Conservation (phyloP, 2,888 invertebrate genomes). For the Drosophila cognata region DNA sequence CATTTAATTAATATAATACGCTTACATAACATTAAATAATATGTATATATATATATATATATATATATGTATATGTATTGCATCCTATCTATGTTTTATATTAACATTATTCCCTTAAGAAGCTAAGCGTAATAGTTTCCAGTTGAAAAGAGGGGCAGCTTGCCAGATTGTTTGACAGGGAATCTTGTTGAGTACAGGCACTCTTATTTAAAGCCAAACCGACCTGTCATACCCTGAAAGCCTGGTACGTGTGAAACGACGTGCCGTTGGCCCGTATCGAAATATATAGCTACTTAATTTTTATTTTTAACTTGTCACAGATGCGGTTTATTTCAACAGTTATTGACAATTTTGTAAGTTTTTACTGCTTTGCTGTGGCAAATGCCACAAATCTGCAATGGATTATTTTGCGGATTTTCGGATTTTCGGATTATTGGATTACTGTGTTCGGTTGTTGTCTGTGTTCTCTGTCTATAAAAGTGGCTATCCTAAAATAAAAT, state of each 20-base stretch:
- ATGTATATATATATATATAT: neutral
- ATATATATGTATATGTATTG: too few species aligned
- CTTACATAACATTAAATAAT: neutral
- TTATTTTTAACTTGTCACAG: neutral
- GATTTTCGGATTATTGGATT: neutral
- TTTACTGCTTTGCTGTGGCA: neutral
- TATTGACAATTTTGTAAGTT: neutral
- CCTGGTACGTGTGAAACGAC: neutral
- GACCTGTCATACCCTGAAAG: neutral
- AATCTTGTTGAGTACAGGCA: neutral
- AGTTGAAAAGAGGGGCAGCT: neutral
- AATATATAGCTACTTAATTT: neutral
- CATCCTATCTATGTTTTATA: neutral
- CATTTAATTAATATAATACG: neutral
- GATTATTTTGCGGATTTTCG: neutral
- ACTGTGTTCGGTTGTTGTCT: neutral
- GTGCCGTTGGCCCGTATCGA: neutral
- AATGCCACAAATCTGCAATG: neutral
- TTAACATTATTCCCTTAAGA: neutral
- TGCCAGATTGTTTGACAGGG: neutral
- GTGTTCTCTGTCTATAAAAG: neutral
- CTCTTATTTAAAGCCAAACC: neutral
- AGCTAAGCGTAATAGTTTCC: neutral
- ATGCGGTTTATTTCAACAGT: neutral
- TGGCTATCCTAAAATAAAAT: neutral